Conservation (phyloP, 2,113 vertebrate species). For the Datnioides undecimradiatus region DNA sequence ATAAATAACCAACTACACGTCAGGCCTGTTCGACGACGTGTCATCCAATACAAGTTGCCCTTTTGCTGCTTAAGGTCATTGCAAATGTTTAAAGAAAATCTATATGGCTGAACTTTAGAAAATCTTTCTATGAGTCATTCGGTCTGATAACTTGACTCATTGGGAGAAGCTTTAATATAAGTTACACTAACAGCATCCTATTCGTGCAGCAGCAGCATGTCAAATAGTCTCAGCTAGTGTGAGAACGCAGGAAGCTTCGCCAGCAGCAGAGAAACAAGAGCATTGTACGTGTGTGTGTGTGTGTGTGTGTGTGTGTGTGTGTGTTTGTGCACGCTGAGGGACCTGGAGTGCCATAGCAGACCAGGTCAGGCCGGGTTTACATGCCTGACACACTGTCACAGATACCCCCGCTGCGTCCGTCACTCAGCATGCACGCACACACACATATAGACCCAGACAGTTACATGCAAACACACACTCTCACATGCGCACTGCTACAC, state of each 20-base stretch:
- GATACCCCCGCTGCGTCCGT: conserved; percentile 87
- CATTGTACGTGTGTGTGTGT: conserved; percentile 34
- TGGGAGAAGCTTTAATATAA: conserved; percentile 3
- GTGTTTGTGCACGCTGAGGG: conserved; percentile 41
- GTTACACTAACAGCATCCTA: conserved; percentile 9
- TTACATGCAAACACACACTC: conserved; percentile 68
- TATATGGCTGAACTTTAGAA: not conserved
- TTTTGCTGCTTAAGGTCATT: not conserved
- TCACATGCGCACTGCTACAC: conserved; percentile 6
- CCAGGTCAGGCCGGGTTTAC: conserved; percentile 81
- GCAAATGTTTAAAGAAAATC: not conserved
- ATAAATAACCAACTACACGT: not conserved
- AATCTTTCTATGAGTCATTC: not conserved
- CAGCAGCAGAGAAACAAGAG: conserved; percentile 46
- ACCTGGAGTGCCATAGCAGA: conserved; percentile 72
- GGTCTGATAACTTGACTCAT: not conserved
- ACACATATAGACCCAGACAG: conserved; percentile 43
- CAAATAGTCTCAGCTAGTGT: conserved; percentile 50
- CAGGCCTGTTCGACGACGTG: not conserved
- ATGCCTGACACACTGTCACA: conserved; percentile 84
- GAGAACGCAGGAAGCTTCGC: conserved; percentile 77
- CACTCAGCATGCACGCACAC: conserved; percentile 73
- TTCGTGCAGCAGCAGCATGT: conserved; percentile 5
- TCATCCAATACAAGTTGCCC: not conserved
- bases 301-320: conserved; percentile 12